phyloP scores from a whole-genome alignment of 2,113 vertebrate genomes.

The Saiga tatarica region DNA sequence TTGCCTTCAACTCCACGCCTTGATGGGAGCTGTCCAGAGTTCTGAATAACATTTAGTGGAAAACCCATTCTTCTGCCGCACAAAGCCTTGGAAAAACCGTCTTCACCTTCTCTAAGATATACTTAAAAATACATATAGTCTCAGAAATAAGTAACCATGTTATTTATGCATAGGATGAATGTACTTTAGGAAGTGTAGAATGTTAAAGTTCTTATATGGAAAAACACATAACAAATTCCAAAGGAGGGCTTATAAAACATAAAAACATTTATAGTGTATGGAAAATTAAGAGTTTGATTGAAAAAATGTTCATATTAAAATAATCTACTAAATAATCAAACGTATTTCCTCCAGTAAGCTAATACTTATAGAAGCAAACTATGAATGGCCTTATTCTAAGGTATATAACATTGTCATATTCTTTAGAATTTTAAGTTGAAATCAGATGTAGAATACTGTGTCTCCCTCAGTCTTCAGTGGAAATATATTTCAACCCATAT shows the following conservation, averaged over 20 bases:
- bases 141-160: neutral
- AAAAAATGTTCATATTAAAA: neutral
- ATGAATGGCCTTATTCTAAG: neutral
- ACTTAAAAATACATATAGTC: neutral
- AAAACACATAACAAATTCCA: neutral
- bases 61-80: neutral
- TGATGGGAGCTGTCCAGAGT: constrained; percentile 78
- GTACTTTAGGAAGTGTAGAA: neutral
- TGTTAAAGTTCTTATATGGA: neutral
- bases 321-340: neutral
- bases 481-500: neutral
- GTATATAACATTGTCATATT: neutral
- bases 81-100: neutral
- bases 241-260: neutral
- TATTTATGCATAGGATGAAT: neutral
- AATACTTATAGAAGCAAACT: neutral
- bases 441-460: neutral
- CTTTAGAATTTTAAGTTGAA: constrained; percentile 19
- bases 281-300: neutral
- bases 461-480: neutral
- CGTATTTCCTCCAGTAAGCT: neutral
- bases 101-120: constrained; percentile 2
- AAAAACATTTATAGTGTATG: neutral
- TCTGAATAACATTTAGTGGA: constrained; percentile 64
- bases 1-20: neutral